These are phyloP conservation scores for Drosophila phalerata DNA, from an alignment of 2,888 invertebrate species.

Conservation along the genomic window DNA sequence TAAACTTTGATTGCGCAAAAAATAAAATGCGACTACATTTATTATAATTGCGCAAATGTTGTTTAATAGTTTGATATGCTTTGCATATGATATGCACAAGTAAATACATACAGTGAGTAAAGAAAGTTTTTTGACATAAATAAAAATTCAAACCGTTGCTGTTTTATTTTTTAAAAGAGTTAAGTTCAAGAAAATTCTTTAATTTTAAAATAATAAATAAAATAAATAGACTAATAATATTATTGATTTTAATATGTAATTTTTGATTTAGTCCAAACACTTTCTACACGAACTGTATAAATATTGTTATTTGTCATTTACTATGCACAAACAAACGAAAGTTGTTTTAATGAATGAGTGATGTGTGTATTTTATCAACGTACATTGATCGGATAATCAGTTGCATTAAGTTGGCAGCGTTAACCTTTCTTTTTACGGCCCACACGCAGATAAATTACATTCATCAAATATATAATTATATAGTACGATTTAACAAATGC, in stretches of 20 bases:
- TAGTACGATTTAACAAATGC: conserved; percentile 49
- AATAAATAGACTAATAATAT: too few relatives aligned
- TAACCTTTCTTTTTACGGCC: conserved; percentile 21
- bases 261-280: too few relatives aligned
- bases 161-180: too few relatives aligned
- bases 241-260: too few relatives aligned
- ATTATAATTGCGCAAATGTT: conserved; percentile 65
- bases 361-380: neutral
- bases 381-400: conserved; percentile 14
- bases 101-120: neutral
- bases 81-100: conserved; percentile 48
- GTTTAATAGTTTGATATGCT: conserved; percentile 37
- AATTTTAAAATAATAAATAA: too few relatives aligned
- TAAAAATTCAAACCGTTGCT: too few relatives aligned
- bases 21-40: conserved; percentile 56
- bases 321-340: conserved; percentile 47
- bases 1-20: conserved; percentile 72
- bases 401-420: conserved; percentile 28
- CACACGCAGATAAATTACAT: conserved; percentile 44
- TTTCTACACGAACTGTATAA: too few relatives aligned
- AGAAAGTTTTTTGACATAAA: too few relatives aligned
- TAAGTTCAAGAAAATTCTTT: too few relatives aligned
- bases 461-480: conserved; percentile 66
- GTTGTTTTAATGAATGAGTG: conserved; percentile 33
- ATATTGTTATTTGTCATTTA: conserved; percentile 30